Conservation (phyloP, 2,888 invertebrate genomes). For the Metacarcinus magister region DNA sequence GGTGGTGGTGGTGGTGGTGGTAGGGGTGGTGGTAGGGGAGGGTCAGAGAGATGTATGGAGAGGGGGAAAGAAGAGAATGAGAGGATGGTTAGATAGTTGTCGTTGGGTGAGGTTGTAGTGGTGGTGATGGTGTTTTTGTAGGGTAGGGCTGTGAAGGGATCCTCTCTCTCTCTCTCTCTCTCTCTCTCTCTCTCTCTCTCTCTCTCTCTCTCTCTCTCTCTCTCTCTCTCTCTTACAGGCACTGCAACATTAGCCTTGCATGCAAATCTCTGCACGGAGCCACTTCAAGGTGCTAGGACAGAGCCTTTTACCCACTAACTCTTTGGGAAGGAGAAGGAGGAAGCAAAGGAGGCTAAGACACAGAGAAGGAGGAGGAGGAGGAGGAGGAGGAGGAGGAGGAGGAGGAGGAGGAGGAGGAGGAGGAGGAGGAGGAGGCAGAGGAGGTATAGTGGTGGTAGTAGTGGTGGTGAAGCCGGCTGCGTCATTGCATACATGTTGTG, state of each 20-base stretch:
- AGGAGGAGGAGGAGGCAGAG: too few relatives aligned
- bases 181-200: conserved; percentile 18
- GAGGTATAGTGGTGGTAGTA: not conserved
- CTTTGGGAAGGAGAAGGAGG: too few relatives aligned
- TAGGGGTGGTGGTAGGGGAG: not conserved
- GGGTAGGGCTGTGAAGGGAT: not conserved
- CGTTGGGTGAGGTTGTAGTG: not conserved
- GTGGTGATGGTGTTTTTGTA: not conserved
- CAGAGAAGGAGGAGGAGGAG: too few relatives aligned
- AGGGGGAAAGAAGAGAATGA: not conserved
- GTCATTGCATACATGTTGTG: not conserved
- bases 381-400: too few relatives aligned
- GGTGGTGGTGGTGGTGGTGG: not conserved
- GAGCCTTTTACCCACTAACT: too few relatives aligned
- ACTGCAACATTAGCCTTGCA: not conserved
- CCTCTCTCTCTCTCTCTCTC: conserved; percentile 5
- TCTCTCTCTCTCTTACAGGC: not conserved
- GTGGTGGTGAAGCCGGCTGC: not conserved
- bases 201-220: conserved; percentile 48
- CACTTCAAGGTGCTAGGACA: not conserved
- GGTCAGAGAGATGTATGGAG: not conserved
- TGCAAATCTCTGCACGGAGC: not conserved
- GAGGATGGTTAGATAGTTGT: not conserved
- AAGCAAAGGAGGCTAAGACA: too few relatives aligned
- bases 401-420: conserved; percentile 11